These are phyloP conservation scores for Fregata magnificens DNA, from an alignment of 2,113 vertebrate genomes.

Conservation along the genomic window DNA sequence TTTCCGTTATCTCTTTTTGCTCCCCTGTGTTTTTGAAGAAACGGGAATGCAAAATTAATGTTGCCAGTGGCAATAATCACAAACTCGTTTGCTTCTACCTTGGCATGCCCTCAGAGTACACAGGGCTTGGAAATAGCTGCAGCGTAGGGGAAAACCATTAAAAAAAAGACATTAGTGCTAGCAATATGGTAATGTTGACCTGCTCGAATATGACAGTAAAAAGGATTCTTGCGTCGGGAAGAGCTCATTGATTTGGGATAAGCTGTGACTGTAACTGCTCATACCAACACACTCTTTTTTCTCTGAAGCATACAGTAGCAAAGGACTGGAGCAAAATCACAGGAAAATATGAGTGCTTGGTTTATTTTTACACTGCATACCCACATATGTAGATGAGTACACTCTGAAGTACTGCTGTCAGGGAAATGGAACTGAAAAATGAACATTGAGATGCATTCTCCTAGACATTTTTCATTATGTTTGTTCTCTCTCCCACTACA, in stretches of 20 bases:
- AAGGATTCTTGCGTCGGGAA: neutral
- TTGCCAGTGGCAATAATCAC: neutral
- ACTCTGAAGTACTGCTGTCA: neutral
- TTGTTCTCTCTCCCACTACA: neutral
- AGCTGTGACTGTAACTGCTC: neutral
- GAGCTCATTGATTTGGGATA: neutral
- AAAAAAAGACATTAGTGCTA: neutral
- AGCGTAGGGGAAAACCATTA: neutral
- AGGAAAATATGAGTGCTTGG: neutral
- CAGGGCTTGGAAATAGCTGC: neutral
- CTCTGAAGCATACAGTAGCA: neutral
- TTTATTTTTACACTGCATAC: constrained; percentile 1
- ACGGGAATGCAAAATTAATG: constrained; percentile 27
- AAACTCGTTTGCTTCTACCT: constrained; percentile 19
- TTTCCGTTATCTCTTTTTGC: neutral
- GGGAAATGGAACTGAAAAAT: neutral
- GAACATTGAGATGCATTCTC: neutral
- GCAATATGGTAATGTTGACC: neutral
- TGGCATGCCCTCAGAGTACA: constrained; percentile 36
- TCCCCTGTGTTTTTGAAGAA: constrained; percentile 31
- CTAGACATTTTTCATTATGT: neutral
- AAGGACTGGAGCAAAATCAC: neutral
- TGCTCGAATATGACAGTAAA: fast-evolving
- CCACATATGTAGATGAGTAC: neutral
- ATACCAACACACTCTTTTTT: neutral